phyloP scores from a whole-genome alignment of 2,888 invertebrate genomes.

The Brachynemurus nebulosus region DNA sequence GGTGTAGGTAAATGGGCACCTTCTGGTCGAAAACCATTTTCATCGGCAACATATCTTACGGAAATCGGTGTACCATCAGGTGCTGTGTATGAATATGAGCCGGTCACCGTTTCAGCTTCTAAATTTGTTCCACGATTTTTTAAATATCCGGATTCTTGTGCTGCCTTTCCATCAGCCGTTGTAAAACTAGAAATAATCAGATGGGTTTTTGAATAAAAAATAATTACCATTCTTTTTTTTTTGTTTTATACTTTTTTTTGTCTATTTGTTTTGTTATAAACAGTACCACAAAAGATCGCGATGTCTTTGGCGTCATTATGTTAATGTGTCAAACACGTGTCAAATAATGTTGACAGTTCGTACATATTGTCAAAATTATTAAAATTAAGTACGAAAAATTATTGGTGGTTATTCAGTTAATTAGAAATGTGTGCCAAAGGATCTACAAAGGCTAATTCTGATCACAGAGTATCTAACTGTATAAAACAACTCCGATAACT shows the following conservation, averaged over 20 bases:
- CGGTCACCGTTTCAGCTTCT: constrained; percentile 37
- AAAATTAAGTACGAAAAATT: not conserved
- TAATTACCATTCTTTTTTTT: too few relatives aligned
- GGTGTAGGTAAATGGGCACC: constrained; percentile 49
- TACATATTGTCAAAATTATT: too few relatives aligned
- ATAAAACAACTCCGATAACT: too few relatives aligned
- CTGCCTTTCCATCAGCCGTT: constrained; percentile 57
- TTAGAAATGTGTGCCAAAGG: not conserved
- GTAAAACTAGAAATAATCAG: constrained; percentile 37
- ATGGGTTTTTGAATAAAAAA: too few relatives aligned
- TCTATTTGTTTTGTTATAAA: too few relatives aligned
- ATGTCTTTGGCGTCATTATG: too few relatives aligned
- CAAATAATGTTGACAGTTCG: too few relatives aligned
- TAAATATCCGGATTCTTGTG: constrained; percentile 54
- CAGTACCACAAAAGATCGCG: too few relatives aligned
- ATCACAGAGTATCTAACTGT: too few relatives aligned
- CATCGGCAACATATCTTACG: constrained; percentile 28
- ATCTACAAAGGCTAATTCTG: too few relatives aligned
- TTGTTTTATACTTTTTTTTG: too few relatives aligned
- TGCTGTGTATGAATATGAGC: constrained; percentile 30
- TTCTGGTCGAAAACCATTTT: constrained; percentile 42
- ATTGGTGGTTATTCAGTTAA: not conserved
- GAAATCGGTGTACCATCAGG: constrained; percentile 32
- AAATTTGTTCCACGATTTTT: constrained; percentile 46
- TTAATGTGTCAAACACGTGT: too few relatives aligned